Evolutionary conservation across 92 coral and sea anemone genomes (phyloP).

Genomic region (Porites cylindrica): DNA sequence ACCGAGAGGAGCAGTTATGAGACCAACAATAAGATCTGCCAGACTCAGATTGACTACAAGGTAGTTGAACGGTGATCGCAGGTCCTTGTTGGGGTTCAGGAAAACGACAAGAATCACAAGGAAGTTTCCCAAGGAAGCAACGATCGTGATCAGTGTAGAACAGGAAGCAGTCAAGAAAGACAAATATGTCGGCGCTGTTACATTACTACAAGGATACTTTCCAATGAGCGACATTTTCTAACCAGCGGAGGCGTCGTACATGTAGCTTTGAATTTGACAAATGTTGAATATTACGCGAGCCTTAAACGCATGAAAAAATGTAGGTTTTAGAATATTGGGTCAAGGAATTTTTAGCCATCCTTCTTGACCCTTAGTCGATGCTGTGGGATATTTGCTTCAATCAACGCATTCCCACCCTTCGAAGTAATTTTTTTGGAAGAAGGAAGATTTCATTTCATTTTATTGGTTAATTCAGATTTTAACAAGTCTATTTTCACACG

Average conservation of each 20-base stretch:
- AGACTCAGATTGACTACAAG: conserved; percentile 79
- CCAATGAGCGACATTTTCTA: conserved; percentile 37
- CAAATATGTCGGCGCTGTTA: conserved; percentile 70
- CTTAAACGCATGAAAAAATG: no score
- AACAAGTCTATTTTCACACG: no score
- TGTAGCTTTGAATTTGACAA: no score
- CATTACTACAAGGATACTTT: conserved; percentile 57
- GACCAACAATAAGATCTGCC: conserved; percentile 90
- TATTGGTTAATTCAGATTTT: no score
- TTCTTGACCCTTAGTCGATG: no score
- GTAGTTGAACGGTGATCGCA: conserved; percentile 84
- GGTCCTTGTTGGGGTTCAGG: conserved; percentile 77
- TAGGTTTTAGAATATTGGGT: no score
- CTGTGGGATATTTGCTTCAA: no score
- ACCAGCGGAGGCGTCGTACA: neutral
- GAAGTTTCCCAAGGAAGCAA: conserved; percentile 81
- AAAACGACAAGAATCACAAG: conserved; percentile 80
- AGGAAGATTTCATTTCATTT: no score
- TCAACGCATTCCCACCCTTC: no score
- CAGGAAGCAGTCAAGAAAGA: conserved; percentile 75
- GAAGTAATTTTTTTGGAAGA: no score
- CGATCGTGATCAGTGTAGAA: conserved; percentile 60
- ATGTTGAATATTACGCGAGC: no score
- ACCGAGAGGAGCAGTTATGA: conserved; percentile 77
- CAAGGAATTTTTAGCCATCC: no score